phyloP scores from a whole-genome alignment of 2,113 vertebrate genomes.

The western clawed frog (Xenopus tropicalis) region DNA sequence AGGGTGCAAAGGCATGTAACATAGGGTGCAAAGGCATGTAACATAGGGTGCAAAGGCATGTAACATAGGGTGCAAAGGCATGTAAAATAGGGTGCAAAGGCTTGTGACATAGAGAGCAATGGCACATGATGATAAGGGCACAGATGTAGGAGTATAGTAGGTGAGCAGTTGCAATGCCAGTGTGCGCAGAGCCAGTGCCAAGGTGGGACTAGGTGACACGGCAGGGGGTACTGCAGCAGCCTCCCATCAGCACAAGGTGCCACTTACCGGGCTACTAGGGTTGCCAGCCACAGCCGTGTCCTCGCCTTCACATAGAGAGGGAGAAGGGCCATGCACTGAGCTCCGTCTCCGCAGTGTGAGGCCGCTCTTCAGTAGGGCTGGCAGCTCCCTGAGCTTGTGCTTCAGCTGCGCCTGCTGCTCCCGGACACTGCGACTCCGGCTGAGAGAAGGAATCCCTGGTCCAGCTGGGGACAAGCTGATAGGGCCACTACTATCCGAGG shows the following conservation, averaged over 20 bases:
- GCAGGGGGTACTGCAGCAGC: too few relatives aligned
- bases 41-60: too few relatives aligned
- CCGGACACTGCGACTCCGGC: conserved; percentile 74
- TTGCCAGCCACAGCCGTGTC: conserved; percentile 37
- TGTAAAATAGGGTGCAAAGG: too few relatives aligned
- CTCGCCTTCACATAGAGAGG: conserved; percentile 7
- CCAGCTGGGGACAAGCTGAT: conserved; percentile 70
- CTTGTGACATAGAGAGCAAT: too few relatives aligned
- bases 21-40: too few relatives aligned
- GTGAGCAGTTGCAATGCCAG: too few relatives aligned
- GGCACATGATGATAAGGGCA: too few relatives aligned
- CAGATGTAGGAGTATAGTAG: too few relatives aligned
- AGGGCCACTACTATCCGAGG: conserved; percentile 46
- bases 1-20: too few relatives aligned
- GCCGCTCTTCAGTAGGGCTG: conserved; percentile 86
- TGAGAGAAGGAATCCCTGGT: conserved; percentile 53
- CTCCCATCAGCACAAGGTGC: background rate
- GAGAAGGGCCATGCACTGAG: conserved; percentile 30
- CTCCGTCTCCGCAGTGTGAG: conserved; percentile 84
- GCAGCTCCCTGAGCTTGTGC: conserved; percentile 88
- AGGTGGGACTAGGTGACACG: too few relatives aligned
- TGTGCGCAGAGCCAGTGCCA: too few relatives aligned
- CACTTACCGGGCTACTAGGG: conserved; percentile 57
- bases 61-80: too few relatives aligned
- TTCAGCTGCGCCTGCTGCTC: conserved; percentile 79